Conservation (phyloP, 1,140 invertebrate genomes). For the Metaphire vulgaris region DNA sequence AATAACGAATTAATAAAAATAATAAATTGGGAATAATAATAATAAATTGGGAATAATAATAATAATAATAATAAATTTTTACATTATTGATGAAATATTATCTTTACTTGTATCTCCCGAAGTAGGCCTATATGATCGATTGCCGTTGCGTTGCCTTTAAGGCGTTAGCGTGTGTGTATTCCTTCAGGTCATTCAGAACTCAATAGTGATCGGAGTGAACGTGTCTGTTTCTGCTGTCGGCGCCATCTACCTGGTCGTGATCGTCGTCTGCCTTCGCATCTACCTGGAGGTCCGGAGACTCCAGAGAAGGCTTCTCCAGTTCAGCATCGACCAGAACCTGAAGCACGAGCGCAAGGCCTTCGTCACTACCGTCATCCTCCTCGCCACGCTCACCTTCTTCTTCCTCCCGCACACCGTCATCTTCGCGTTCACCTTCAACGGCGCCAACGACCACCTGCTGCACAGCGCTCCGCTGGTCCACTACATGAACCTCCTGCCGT, state of each 20-base stretch:
- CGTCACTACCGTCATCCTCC: background rate
- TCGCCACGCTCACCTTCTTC: background rate
- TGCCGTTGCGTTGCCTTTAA: too few relatives aligned
- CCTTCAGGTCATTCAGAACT: background rate
- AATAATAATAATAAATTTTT: too few relatives aligned
- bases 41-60: too few relatives aligned
- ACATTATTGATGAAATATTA: too few relatives aligned
- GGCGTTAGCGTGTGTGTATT: too few relatives aligned
- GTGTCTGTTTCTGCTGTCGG: background rate
- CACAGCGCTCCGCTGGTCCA: background rate
- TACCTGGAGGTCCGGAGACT: slow-evolving; percentile 21
- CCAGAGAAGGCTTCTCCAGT: slow-evolving; percentile 15
- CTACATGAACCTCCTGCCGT: background rate
- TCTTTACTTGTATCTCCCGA: too few relatives aligned
- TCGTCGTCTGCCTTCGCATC: slow-evolving; percentile 20
- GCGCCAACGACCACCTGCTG: background rate
- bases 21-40: too few relatives aligned
- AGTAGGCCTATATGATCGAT: too few relatives aligned
- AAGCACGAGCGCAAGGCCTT: background rate
- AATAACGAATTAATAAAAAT: too few relatives aligned
- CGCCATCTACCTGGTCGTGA: background rate
- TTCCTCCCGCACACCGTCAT: background rate
- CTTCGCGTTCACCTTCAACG: background rate
- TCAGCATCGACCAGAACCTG: slow-evolving; percentile 21
- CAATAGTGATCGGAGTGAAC: slow-evolving; percentile 1